Conservation (phyloP, 2,113 vertebrate genomes). For the Zosterops hypoxanthus region DNA sequence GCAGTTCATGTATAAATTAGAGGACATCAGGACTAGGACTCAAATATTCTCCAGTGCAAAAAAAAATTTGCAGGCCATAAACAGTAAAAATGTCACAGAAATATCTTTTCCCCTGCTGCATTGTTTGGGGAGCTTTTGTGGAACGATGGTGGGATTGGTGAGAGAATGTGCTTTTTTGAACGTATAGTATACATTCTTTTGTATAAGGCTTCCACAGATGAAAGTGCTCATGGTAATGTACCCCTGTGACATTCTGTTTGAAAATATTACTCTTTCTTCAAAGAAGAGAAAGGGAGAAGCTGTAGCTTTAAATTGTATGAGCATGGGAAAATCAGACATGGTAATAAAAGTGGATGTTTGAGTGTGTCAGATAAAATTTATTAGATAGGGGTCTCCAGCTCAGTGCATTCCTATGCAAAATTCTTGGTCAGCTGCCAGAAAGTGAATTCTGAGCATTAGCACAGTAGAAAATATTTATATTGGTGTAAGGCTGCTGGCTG, state of each 20-base stretch:
- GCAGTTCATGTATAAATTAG: neutral
- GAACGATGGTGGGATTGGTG: neutral
- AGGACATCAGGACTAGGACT: neutral
- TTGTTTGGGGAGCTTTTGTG: neutral
- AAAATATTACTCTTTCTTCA: slow-evolving; percentile 53
- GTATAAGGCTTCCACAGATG: slow-evolving; percentile 32
- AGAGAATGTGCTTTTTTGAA: neutral
- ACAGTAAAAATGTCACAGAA: neutral
- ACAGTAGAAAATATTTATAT: slow-evolving; percentile 69
- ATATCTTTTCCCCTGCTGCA: neutral
- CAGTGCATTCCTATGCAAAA: slow-evolving; percentile 62
- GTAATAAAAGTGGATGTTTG: slow-evolving; percentile 59
- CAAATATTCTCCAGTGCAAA: neutral
- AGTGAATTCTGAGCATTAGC: slow-evolving; percentile 53
- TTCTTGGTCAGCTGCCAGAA: slow-evolving; percentile 69
- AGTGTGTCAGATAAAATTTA: slow-evolving; percentile 73
- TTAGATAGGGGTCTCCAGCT: slow-evolving; percentile 59
- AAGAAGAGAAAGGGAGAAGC: slow-evolving; percentile 56
- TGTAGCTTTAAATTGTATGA: slow-evolving; percentile 50
- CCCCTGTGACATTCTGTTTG: slow-evolving; percentile 37
- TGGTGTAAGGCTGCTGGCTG: slow-evolving; percentile 38
- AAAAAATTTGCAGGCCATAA: neutral
- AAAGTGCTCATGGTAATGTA: slow-evolving; percentile 44
- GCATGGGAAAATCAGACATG: slow-evolving; percentile 58
- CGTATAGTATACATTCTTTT: neutral